Conservation (phyloP, 2,113 vertebrate species). For the Pholis gunnellus region DNA sequence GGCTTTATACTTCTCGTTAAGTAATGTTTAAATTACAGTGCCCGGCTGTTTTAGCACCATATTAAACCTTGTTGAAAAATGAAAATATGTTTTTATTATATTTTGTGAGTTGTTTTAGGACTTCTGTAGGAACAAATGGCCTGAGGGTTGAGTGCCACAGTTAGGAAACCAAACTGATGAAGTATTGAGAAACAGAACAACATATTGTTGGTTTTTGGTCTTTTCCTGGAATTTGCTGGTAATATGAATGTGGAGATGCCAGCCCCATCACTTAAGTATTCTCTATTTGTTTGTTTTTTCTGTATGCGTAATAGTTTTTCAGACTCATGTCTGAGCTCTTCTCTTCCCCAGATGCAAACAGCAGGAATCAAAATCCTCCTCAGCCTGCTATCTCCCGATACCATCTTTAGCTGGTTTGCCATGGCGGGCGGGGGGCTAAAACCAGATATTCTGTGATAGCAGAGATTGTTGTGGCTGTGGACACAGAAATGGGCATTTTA, state of each 20-base stretch:
- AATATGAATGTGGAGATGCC: not conserved
- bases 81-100: not conserved
- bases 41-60: not conserved
- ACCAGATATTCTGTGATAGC: constrained; percentile 29
- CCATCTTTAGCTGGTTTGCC: constrained; percentile 21
- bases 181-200: not conserved
- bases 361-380: constrained; percentile 3
- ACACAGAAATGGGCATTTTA: constrained; percentile 22
- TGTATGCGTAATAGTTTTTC: constrained; percentile 4
- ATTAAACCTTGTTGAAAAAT: not conserved
- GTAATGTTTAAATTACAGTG: not conserved
- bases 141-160: not conserved
- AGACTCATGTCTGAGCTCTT: constrained; percentile 6
- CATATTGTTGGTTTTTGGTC: not conserved
- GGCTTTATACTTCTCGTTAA: not conserved
- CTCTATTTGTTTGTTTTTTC: not conserved
- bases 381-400: not conserved
- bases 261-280: not conserved
- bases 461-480: constrained; percentile 9
- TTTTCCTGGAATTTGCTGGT: not conserved
- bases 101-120: not conserved
- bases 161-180: not conserved
- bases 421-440: not conserved
- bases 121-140: not conserved
- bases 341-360: constrained; percentile 11